Conservation (phyloP, 2,797 vertebrate species). For the Gymnopithys bicolor region DNA sequence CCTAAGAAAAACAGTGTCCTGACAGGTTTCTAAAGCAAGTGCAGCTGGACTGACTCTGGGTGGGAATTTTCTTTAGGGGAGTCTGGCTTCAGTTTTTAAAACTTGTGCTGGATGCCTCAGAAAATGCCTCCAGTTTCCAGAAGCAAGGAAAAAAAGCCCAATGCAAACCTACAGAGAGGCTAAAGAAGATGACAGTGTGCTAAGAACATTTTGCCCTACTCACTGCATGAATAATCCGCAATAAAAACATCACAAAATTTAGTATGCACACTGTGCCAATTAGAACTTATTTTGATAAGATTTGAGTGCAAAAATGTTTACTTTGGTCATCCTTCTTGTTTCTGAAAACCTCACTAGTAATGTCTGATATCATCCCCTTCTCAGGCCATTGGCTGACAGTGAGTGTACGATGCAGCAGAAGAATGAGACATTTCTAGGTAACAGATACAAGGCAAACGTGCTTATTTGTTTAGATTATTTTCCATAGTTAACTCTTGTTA, state of each 20-base stretch:
- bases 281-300: not conserved
- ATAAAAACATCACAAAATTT: not conserved
- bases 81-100: not conserved
- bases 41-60: not conserved
- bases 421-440: not conserved
- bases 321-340: not conserved
- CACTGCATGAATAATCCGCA: not conserved
- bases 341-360: not conserved
- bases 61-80: constrained; percentile 21
- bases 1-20: not conserved
- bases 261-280: not conserved
- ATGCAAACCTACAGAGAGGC: not conserved
- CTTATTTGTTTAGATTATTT: not conserved
- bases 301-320: not conserved
- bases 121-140: not conserved
- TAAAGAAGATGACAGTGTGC: not conserved
- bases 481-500: not conserved
- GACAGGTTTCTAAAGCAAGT: not conserved
- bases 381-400: not conserved
- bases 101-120: not conserved
- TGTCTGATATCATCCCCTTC: not conserved
- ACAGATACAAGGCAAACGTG: not conserved
- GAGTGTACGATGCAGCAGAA: not conserved
- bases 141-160: not conserved
- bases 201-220: not conserved